Conservation (phyloP, 2,113 vertebrate genomes). For the Meriones unguiculatus region DNA sequence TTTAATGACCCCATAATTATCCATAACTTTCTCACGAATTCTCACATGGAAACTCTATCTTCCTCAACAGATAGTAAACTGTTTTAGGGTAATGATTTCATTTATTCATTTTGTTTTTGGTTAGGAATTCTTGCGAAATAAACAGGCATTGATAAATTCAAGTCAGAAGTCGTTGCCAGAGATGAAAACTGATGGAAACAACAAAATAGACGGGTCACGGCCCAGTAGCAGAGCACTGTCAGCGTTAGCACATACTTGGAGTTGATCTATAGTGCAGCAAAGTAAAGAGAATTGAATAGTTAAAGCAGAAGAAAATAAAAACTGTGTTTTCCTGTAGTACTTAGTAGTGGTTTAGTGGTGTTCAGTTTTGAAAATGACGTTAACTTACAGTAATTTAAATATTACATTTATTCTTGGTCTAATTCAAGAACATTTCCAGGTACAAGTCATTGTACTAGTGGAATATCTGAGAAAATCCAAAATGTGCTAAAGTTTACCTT, state of each 20-base stretch:
- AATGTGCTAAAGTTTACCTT: neutral
- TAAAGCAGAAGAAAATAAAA: neutral
- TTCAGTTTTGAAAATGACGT: neutral
- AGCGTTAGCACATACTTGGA: neutral
- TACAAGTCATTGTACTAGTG: neutral
- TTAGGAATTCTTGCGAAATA: neutral
- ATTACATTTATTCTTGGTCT: neutral
- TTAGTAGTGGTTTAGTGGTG: neutral
- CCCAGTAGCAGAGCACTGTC: fast-evolving
- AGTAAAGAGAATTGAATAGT: neutral
- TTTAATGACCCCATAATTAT: neutral
- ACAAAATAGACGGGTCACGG: neutral
- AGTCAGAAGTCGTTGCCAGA: neutral
- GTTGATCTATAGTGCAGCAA: neutral
- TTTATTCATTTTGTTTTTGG: conserved; percentile 10
- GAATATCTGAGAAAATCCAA: neutral
- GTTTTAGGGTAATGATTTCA: neutral
- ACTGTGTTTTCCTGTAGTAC: neutral
- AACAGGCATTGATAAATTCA: neutral
- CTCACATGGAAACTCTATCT: neutral
- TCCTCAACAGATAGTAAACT: neutral
- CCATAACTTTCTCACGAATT: neutral
- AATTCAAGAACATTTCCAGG: neutral
- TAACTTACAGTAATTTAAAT: neutral
- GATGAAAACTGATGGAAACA: neutral